Conservation (phyloP, 2,797 vertebrate genomes). For the Notoglanidium macrostoma region DNA sequence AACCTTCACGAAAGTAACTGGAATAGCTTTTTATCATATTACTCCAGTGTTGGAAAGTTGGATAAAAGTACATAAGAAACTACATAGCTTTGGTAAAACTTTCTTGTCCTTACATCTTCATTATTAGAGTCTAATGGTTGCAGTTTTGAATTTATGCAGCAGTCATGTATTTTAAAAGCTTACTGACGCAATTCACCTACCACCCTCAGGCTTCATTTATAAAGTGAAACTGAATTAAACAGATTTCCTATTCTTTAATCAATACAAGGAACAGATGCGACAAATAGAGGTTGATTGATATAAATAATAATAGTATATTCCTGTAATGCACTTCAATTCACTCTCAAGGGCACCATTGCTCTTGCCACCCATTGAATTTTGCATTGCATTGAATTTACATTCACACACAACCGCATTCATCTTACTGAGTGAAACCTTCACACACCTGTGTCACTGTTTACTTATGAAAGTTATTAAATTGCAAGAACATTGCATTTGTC, state of each 20-base stretch:
- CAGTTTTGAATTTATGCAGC: background rate
- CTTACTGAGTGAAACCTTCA: background rate
- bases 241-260: background rate
- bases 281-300: background rate
- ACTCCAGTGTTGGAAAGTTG: background rate
- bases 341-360: background rate
- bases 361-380: background rate
- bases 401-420: background rate
- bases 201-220: background rate
- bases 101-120: background rate
- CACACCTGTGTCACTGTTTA: background rate
- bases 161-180: background rate
- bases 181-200: background rate
- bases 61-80: background rate
- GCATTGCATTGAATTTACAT: background rate
- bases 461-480: background rate
- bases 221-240: background rate
- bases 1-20: background rate
- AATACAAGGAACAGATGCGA: too few relatives aligned
- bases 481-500: background rate
- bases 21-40: background rate
- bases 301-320: background rate
- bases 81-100: background rate
- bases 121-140: background rate
- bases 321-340: background rate